Base-by-base conservation (phyloP, 1,140 invertebrate species). In the Drosophila pseudoobscura region DNA sequence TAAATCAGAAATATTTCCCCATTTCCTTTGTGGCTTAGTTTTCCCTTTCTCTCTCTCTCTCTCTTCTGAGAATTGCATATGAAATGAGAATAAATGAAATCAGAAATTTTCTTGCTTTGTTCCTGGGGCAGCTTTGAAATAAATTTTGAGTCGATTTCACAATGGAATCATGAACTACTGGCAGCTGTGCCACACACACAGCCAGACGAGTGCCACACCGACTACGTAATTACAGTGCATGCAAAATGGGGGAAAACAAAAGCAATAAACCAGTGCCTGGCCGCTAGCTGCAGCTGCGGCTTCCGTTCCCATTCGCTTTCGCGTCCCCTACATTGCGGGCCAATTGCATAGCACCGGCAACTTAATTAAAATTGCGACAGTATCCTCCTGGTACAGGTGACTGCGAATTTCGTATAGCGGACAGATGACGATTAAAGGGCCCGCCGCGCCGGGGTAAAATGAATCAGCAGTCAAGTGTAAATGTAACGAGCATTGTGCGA, bases 291-390 rank as follows among this genome's bases (percentile, higher is more conserved):
- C 63, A 68, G 51, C 44, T 56, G 51, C 11, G n/a, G 29, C 9
- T 13, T 22, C 54, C 50, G 43, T 50, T 66, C 20, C 20, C 20
- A 20, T 20, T 20, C 20, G 20, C 1, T 20, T 20, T n/a, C 61
- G 6, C 24, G 24, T 5, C 0, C 24, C 11, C 17, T 22, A 56
- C 44, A 50, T 62, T 68, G 24, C 62, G 6, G 15, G 6, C 0
- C 62, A 58, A 31, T 8, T 3, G 45, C 35, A 65, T 66, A 47
- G 70, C 11, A 13, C 11, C 8, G 59, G 47, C 63, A 84, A 77
- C 83, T 88, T 83, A 88, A 88, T 88, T 88, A 88, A 87, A 88
- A 79, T 76, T 72, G 71, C 60, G 71, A 71, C 57, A 75, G 69
- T 80, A 83, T 66, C 71, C 75, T 26, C 55, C 29, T 2, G 29